phyloP scores from a whole-genome alignment of 2,888 invertebrate genomes.

The Luperina nickerlii region DNA sequence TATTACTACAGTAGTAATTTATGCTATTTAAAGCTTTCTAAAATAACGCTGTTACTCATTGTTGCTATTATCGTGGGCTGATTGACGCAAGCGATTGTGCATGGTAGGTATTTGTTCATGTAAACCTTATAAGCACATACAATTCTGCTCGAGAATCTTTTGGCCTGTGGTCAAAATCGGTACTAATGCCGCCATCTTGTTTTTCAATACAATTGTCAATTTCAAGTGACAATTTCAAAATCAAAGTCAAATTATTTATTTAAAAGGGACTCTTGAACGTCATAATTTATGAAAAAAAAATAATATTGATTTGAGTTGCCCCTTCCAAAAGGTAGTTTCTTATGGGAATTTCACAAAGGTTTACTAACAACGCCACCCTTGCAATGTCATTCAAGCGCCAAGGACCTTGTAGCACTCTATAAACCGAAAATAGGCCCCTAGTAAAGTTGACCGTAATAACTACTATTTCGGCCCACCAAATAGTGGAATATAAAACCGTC shows the following conservation, averaged over 20 bases:
- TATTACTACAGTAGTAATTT: constrained; percentile 22
- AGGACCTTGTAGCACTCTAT: too few species aligned
- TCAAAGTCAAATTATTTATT: too few species aligned
- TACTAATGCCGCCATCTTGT: too few species aligned
- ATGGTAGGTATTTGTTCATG: constrained; percentile 6
- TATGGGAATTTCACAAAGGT: too few species aligned
- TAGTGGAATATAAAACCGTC: not conserved
- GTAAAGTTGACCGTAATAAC: not conserved
- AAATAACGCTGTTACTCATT: constrained; percentile 36
- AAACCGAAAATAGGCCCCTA: not conserved
- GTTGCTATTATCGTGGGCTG: constrained; percentile 19
- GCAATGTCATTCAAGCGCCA: too few species aligned
- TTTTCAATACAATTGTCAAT: too few species aligned
- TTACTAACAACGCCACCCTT: too few species aligned
- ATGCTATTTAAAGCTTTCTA: constrained; percentile 29
- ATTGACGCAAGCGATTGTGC: constrained; percentile 29
- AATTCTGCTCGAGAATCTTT: not conserved
- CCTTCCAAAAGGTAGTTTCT: too few species aligned
- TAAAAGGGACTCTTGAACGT: too few species aligned
- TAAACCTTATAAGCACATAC: not conserved
- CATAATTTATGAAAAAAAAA: too few species aligned
- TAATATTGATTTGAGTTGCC: too few species aligned
- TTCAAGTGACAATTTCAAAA: too few species aligned
- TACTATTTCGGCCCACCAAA: not conserved
- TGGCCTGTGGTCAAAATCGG: not conserved